Evolutionary conservation across 2,888 invertebrate species (phyloP), one percentile per base, ranked within the genome.

Genomic region (Leucophenga maculata): DNA sequence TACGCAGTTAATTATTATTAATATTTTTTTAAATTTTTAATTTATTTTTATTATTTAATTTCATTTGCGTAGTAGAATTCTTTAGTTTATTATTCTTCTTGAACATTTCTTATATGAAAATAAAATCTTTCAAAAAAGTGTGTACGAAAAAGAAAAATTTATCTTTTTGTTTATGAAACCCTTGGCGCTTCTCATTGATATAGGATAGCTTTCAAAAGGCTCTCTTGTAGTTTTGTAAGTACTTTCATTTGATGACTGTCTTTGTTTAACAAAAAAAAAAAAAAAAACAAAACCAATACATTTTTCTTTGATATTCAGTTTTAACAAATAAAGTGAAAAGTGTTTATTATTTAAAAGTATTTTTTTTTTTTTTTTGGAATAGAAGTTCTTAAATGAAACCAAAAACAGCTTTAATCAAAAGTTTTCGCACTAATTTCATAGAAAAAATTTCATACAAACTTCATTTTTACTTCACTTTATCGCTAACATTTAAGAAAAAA

Each of bases 151-250:
- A 92, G 92, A 93, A 91, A 91, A 92, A 92, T 91, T 92, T 92
- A 91, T 92, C 91, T 93, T 93, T 92, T 92, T 90, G 90, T 92
- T 92, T 93, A 84, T 78, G 91, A 92, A 86, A 86, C 86, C 86
- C 87, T 85, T 88, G 87, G 86, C 87, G 87, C 88, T 88, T 87
- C 39, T 39, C 88, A 88, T 88, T 88, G 79, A 85, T 77, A 87
- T 88, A 88, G 88, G 88, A 88, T 88, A 88, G 88, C 88, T 87
- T 85, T 87, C 88, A 83, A 86, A 82, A 85, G 87, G 88, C 87
- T 87, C 87, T 88, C 85, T 87, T 86, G 86, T 88, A 88, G 87
- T 87, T 88, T 88, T 88, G 87, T 88, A 88, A 87, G 87, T 88
- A 88, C 86, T 88, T 87, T 88, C 82, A 86, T 87, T 88, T 86